phyloP scores from a whole-genome alignment of 2,797 vertebrate genomes.

The Hylomyscus alleni region DNA sequence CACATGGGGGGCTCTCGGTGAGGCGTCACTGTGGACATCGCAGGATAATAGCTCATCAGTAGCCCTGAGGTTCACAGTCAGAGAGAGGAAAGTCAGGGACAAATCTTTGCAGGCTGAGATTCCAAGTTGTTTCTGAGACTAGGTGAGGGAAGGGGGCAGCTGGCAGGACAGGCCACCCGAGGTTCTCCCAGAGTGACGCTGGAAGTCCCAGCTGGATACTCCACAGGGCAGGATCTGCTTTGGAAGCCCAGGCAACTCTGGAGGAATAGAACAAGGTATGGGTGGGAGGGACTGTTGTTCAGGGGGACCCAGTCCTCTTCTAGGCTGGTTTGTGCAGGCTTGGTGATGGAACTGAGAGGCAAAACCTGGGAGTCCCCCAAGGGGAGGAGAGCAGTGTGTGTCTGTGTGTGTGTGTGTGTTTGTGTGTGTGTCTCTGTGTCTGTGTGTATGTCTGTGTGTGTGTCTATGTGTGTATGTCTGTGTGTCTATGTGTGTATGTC shows the following conservation, averaged over 20 bases:
- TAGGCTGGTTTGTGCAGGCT: neutral
- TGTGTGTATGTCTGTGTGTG: too few species aligned
- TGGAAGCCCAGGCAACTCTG: neutral
- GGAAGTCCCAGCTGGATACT: neutral
- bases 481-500: too few species aligned
- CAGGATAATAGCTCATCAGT: neutral
- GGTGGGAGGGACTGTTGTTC: neutral
- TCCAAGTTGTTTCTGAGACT: neutral
- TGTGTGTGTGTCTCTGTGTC: too few species aligned
- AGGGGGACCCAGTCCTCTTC: neutral
- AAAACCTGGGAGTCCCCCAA: neutral
- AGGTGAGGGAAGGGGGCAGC: fast-evolving
- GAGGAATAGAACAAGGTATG: neutral
- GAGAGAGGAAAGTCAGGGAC: neutral
- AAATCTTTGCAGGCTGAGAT: neutral
- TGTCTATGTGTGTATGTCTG: too few species aligned
- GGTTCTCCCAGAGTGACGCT: neutral
- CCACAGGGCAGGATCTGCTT: neutral
- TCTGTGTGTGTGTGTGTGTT: neutral
- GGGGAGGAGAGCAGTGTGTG: neutral
- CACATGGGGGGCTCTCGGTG: neutral
- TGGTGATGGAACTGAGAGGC: neutral
- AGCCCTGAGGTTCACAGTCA: neutral
- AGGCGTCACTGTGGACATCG: neutral
- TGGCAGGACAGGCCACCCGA: neutral